Conservation (phyloP, 2,888 invertebrate genomes). For the Caradrina kadenii region DNA sequence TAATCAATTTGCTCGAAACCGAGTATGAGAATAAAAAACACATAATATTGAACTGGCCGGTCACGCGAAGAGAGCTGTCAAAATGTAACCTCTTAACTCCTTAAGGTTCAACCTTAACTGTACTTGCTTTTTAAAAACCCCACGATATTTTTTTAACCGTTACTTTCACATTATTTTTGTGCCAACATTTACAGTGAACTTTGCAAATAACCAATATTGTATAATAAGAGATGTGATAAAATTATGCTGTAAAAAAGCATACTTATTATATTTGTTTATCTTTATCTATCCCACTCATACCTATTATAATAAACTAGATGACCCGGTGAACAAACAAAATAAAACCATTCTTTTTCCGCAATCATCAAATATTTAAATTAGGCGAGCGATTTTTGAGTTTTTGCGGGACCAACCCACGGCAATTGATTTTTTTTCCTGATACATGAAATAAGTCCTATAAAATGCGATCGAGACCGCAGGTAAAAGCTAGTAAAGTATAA, state of each 20-base stretch:
- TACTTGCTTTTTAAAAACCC: constrained; percentile 30
- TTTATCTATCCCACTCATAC: too few species aligned
- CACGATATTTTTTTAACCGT: constrained; percentile 25
- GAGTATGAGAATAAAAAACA: constrained; percentile 74
- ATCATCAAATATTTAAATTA: too few species aligned
- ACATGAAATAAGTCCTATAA: not conserved
- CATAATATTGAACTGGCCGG: constrained; percentile 74
- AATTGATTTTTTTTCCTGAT: too few species aligned
- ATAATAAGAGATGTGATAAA: too few species aligned
- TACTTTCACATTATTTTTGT: not conserved
- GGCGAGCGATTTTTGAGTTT: too few species aligned
- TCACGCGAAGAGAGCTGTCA: constrained; percentile 83
- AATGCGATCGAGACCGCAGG: not conserved
- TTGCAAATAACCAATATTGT: too few species aligned
- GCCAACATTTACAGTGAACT: not conserved
- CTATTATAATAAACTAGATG: too few species aligned
- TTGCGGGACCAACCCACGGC: too few species aligned
- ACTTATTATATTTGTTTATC: too few species aligned
- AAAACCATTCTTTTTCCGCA: too few species aligned
- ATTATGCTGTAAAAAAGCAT: too few species aligned
- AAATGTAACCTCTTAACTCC: constrained; percentile 73
- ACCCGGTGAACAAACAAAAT: too few species aligned
- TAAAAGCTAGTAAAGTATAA: not conserved
- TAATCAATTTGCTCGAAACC: constrained; percentile 82
- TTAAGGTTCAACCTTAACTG: constrained; percentile 32